A percentile compares a stretch with the other conserved stretches of the same genome.
phyloP scores from a whole-genome alignment of 2,113 vertebrate genomes.

The Sciurus niger region DNA sequence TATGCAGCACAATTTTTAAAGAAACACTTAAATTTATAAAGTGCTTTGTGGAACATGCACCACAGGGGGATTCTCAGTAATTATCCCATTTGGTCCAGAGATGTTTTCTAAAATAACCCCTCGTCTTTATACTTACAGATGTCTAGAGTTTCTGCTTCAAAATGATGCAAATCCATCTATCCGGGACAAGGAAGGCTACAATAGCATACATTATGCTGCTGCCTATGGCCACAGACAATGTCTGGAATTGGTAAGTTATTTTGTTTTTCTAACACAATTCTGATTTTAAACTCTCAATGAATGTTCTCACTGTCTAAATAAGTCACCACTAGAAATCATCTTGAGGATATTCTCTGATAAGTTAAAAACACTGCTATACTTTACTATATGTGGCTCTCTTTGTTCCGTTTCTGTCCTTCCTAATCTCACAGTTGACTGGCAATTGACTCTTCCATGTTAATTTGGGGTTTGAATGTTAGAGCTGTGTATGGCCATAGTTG shows the following conservation, averaged over 20 bases:
- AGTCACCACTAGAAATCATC: neutral
- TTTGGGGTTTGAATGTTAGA: neutral
- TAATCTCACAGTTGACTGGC: neutral
- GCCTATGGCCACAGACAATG: slow-evolving; percentile 97
- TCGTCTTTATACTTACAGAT: slow-evolving; percentile 89
- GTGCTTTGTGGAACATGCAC: neutral
- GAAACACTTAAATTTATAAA: slow-evolving; percentile 28
- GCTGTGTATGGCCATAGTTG: neutral
- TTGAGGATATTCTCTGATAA: neutral
- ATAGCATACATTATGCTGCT: slow-evolving; percentile 96
- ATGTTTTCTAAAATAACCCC: slow-evolving; percentile 50
- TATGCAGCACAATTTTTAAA: slow-evolving; percentile 18
- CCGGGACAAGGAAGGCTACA: slow-evolving; percentile 97
- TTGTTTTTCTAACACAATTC: neutral
- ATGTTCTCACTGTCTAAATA: neutral
- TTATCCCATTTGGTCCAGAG: neutral
- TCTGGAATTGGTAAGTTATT: slow-evolving; percentile 94
- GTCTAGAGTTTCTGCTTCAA: slow-evolving; percentile 96
- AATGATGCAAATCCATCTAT: slow-evolving; percentile 94
- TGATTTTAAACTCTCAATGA: neutral
- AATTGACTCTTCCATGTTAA: neutral
- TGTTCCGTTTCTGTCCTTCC: neutral
- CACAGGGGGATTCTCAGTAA: neutral
- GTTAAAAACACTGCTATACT: neutral
- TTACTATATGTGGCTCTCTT: neutral